Conservation (phyloP, 2,797 vertebrate genomes). For the Hippocampus kuda region DNA sequence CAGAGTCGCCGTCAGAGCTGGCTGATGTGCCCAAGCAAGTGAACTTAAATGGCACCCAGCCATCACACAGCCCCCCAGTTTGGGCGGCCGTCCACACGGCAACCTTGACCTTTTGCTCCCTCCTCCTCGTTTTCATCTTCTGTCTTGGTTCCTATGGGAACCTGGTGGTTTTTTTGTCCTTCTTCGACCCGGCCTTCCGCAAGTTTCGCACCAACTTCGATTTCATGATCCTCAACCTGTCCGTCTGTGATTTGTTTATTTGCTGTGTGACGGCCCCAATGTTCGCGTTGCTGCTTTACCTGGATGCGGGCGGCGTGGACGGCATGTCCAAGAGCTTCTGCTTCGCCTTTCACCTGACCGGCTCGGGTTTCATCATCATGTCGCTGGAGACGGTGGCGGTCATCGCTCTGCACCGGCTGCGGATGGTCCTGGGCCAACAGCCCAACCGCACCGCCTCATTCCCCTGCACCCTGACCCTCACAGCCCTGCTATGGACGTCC, state of each 20-base stretch:
- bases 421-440: slow-evolving; percentile 90
- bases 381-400: slow-evolving; percentile 91
- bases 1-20: slow-evolving; percentile 62
- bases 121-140: slow-evolving; percentile 82
- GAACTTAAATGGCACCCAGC: slow-evolving; percentile 54
- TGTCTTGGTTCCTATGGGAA: slow-evolving; percentile 93
- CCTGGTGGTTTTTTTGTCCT: slow-evolving; percentile 90
- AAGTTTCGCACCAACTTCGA: slow-evolving; percentile 97
- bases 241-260: slow-evolving; percentile 93
- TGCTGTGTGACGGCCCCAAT: slow-evolving; percentile 89
- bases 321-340: slow-evolving; percentile 83
- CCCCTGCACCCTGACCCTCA: slow-evolving; percentile 81
- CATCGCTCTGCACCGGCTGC: slow-evolving; percentile 88
- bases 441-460: slow-evolving; percentile 79
- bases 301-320: slow-evolving; percentile 63
- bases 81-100: slow-evolving; percentile 77
- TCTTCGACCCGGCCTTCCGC: slow-evolving; percentile 90
- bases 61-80: slow-evolving; percentile 37
- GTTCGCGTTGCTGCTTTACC: slow-evolving; percentile 85
- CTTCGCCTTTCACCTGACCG: slow-evolving; percentile 90
- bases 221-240: slow-evolving; percentile 95
- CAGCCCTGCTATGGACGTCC: slow-evolving; percentile 84
- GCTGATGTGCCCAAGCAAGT: slow-evolving; percentile 59
- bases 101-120: slow-evolving; percentile 80
- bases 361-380: slow-evolving; percentile 92